phyloP scores from a whole-genome alignment of 1,140 invertebrate genomes.

The Drosophila kikkawai region DNA sequence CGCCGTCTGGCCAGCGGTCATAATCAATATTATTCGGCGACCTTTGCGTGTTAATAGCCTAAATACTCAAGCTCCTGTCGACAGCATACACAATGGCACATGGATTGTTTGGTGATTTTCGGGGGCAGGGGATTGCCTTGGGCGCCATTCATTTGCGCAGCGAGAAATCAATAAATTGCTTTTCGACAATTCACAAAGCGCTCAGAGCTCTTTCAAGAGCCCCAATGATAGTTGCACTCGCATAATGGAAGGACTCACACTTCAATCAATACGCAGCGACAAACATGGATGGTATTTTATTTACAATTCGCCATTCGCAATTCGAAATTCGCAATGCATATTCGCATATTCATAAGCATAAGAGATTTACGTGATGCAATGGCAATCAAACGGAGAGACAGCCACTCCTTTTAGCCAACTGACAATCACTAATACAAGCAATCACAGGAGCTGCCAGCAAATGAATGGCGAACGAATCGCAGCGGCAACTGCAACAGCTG shows the following conservation, averaged over 20 bases:
- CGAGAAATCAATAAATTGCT: slow-evolving; percentile 69
- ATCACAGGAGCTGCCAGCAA: slow-evolving; percentile 62
- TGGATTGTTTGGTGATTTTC: slow-evolving; percentile 24
- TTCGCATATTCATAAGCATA: slow-evolving; percentile 78
- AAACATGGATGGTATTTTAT: slow-evolving; percentile 56
- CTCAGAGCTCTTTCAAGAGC: slow-evolving; percentile 2
- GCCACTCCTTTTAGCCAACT: slow-evolving; percentile 28
- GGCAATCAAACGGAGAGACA: slow-evolving; percentile 61
- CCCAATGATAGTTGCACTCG: slow-evolving; percentile 12
- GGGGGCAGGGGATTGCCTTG: not conserved
- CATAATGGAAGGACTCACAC: slow-evolving; percentile 43
- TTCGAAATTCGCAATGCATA: slow-evolving; percentile 7
- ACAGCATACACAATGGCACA: slow-evolving; percentile 38
- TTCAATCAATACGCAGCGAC: slow-evolving; percentile 65
- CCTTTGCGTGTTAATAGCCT: slow-evolving; percentile 72
- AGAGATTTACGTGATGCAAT: slow-evolving; percentile 62
- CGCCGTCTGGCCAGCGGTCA: slow-evolving; percentile 61
- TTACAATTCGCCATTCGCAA: slow-evolving; percentile 19
- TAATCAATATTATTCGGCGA: slow-evolving; percentile 75
- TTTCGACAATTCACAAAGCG: slow-evolving; percentile 47
- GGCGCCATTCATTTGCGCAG: slow-evolving; percentile 38
- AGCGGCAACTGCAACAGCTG: slow-evolving; percentile 63
- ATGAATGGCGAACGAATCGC: slow-evolving; percentile 71
- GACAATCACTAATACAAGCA: slow-evolving; percentile 70
- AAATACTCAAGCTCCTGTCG: slow-evolving; percentile 55